Conservation (phyloP, 30 jellyfish, hydroid and myxozoan species). For the Aurelia sp. region DNA sequence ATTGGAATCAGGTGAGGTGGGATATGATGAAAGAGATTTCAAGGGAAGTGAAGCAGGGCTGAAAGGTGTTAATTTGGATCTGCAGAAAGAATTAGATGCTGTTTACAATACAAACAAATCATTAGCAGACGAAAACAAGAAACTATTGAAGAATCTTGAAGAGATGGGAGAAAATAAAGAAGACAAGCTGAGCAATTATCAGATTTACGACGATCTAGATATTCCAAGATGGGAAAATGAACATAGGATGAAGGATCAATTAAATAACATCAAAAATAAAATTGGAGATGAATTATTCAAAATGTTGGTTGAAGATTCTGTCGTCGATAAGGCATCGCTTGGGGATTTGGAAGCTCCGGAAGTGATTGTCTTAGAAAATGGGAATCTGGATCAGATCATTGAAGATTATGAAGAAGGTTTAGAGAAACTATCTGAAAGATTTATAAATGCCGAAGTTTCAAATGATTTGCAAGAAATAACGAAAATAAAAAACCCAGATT, state of each 20-base stretch:
- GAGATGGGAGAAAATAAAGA: not conserved
- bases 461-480: slow-evolving; percentile 32
- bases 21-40: not conserved
- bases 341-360: slow-evolving; percentile 23
- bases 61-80: not conserved
- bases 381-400: slow-evolving; percentile 35
- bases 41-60: not conserved
- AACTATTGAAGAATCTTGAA: not conserved
- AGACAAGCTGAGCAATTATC: not conserved
- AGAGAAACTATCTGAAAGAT: slow-evolving; percentile 2
- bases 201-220: slow-evolving; percentile 12
- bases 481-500: slow-evolving; percentile 23
- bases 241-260: slow-evolving; percentile 5
- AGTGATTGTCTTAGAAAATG: slow-evolving; percentile 2
- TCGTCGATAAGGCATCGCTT: not conserved
- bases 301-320: not conserved
- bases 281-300: slow-evolving; percentile 35
- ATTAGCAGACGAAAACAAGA: slow-evolving; percentile 18
- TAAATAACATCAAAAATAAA: slow-evolving; percentile 9
- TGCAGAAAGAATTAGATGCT: slow-evolving; percentile 36
- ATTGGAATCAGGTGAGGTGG: not conserved
- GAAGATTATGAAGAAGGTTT: slow-evolving; percentile 4
- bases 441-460: slow-evolving; percentile 16
- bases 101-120: slow-evolving; percentile 3
- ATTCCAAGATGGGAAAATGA: slow-evolving; percentile 61